Evolutionary conservation across 2,888 invertebrate species (phyloP), one percentile per base, ranked within the genome.

Genomic region (Calliphora vomitoria): DNA sequence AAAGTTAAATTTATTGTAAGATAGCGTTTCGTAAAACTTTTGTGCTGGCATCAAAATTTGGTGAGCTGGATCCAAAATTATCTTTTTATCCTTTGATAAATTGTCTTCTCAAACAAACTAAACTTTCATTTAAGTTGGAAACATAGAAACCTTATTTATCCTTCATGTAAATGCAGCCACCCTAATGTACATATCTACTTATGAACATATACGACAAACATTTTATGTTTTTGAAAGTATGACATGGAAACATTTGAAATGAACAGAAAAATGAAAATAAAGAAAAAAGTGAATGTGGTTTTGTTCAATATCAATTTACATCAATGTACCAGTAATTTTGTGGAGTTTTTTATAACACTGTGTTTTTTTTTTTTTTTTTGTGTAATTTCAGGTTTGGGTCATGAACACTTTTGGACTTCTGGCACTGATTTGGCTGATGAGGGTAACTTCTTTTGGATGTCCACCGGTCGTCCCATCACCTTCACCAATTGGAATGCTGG

Each of bases 401-500:
- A 97, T 91, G 98, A 98, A 92, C 98, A 98, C 92, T 98, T 98
- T 94, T 98, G 98, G 98, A 98, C 97, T 85, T 97, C 97, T 8
- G 98, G 98, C 90, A 98, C 98, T 8, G 98, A 98, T 94, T 95
- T 98, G 91, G 98, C 98, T 18, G 98, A 98, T 91, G 98, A 98
- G 92, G 98, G 98, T 20, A 96, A 95, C 91, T 98, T 98, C 95
- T 98, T 98, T 95, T 98, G 98, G 98, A 97, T 98, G 97, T 97
- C 98, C 13, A 98, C 97, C 85, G 98, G 98, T 4, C 95, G 97
- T 86, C 97, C 98, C 0, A 95, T 98, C 72, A 97, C 98, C 41
- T 98, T 97, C 94, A 97, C 97, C 90, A 98, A 98, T 94, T 98
- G 98, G 98, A 98, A 98, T 94, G 97, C 98, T 0, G 98, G 98